Conservation (phyloP, 2,888 invertebrate species). For the Glyphotaelius pellucidus region DNA sequence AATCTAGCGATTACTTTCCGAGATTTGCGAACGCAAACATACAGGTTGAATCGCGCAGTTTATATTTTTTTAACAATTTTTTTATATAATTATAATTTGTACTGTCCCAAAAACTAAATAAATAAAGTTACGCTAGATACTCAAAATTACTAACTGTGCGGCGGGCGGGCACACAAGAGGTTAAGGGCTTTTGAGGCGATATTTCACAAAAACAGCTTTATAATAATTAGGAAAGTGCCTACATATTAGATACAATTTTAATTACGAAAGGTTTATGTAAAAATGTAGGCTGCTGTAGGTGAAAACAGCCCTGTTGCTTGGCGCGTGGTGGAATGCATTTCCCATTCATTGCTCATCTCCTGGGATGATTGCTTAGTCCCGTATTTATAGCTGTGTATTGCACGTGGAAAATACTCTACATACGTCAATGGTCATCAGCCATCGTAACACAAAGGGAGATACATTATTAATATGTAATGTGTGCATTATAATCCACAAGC, state of each 20-base stretch:
- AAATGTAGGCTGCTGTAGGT: neutral
- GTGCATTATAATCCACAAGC: no score
- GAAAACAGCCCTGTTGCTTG: neutral
- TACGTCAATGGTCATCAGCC: neutral
- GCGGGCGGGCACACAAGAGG: no score
- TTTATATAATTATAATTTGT: no score
- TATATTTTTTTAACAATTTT: no score
- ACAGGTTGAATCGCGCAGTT: no score
- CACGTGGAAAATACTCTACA: neutral
- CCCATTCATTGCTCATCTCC: slow-evolving; percentile 1
- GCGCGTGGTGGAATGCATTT: neutral
- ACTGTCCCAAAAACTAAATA: no score
- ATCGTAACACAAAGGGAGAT: neutral
- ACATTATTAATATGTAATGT: neutral
- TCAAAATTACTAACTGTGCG: no score
- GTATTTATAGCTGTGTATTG: slow-evolving; percentile 16
- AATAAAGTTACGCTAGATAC: no score
- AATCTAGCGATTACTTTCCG: no score
- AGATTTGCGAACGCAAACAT: no score
- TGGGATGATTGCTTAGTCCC: slow-evolving; percentile 3
- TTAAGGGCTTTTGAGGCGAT: neutral
- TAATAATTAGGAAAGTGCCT: neutral
- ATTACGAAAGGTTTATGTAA: neutral
- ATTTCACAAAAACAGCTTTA: neutral
- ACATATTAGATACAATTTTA: neutral